A percentile compares a stretch with the other conserved stretches of the same genome.
Conservation (phyloP, 2,113 vertebrate species). For the Taurulus bubalis region DNA sequence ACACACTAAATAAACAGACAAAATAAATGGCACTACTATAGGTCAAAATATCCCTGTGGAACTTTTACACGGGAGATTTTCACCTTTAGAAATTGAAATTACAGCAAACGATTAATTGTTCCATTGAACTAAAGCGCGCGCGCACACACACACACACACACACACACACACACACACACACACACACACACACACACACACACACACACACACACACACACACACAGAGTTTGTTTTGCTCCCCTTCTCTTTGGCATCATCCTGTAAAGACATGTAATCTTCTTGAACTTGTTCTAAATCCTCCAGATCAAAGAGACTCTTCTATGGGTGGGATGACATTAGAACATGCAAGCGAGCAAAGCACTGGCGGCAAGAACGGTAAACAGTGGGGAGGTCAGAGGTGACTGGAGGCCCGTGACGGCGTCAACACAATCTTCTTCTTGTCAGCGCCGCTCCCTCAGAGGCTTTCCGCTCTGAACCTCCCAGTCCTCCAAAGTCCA, state of each 20-base stretch:
- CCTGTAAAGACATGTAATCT: neutral
- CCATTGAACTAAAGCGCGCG: neutral
- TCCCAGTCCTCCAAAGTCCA: conserved; percentile 5
- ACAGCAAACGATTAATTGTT: neutral
- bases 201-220: too few species aligned
- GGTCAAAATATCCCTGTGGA: neutral
- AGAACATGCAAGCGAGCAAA: neutral
- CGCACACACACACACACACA: neutral
- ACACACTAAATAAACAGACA: neutral
- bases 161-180: too few species aligned
- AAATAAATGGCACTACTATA: neutral
- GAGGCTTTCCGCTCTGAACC: conserved; percentile 20
- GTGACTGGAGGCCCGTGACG: conserved; percentile 5
- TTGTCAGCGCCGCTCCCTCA: conserved; percentile 23
- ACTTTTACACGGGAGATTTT: neutral
- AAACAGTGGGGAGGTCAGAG: conserved; percentile 22
- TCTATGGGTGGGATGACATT: conserved; percentile 1
- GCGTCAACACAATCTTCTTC: conserved; percentile 32
- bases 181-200: too few species aligned
- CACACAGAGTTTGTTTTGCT: too few species aligned
- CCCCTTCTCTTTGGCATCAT: neutral
- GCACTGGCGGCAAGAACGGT: neutral
- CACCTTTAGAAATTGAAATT: neutral
- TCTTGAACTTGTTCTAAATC: conserved; percentile 11
- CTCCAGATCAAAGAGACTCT: conserved; percentile 3